phyloP scores from a whole-genome alignment of 2,113 vertebrate genomes.

The Phaethornis superciliosus region DNA sequence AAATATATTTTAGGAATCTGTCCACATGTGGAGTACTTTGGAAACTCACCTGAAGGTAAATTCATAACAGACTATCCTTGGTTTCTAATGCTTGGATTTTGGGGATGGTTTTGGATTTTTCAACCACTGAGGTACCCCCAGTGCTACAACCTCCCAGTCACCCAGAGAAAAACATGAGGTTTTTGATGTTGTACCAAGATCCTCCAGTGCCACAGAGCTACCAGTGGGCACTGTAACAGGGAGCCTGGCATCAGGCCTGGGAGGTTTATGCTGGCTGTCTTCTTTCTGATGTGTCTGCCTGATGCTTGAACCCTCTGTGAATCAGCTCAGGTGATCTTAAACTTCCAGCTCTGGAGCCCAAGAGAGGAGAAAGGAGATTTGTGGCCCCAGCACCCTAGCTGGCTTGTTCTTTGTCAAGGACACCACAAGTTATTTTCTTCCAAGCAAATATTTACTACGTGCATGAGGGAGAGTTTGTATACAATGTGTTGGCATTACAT shows the following conservation, averaged over 20 bases:
- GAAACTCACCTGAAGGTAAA: not conserved
- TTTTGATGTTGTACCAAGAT: not conserved
- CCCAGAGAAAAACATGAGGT: not conserved
- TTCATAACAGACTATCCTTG: not conserved
- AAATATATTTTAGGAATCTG: not conserved
- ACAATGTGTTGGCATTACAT: not conserved
- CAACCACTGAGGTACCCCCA: not conserved
- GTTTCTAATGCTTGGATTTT: not conserved
- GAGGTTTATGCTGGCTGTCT: not conserved
- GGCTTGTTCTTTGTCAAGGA: not conserved
- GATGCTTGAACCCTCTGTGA: not conserved
- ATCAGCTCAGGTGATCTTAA: not conserved
- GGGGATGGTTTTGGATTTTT: not conserved
- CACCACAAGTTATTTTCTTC: not conserved
- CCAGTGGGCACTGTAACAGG: fast-evolving
- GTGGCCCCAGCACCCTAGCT: not conserved
- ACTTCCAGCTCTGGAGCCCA: not conserved
- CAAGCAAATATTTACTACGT: slow-evolving; percentile 32
- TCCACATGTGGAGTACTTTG: not conserved
- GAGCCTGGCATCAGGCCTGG: not conserved
- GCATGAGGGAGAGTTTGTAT: not conserved
- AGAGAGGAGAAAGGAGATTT: not conserved
- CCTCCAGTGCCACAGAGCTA: not conserved
- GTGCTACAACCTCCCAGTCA: not conserved
- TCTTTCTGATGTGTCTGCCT: not conserved